Conservation (phyloP, 2,113 vertebrate genomes). For the Blennius ocellaris region DNA sequence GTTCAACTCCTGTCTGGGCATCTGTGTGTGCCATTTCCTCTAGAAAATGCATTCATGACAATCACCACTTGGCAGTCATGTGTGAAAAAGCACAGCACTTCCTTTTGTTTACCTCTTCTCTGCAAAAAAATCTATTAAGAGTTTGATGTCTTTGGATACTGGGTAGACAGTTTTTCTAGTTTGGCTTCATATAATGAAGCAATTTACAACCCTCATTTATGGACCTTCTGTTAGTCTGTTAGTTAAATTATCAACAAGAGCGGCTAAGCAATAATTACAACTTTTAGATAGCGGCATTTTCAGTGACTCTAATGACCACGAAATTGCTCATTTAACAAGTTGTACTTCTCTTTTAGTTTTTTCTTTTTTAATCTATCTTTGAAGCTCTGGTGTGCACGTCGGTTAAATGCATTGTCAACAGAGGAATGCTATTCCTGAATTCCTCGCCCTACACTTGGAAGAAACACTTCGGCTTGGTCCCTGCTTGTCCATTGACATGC, state of each 20-base stretch:
- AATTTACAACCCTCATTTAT: conserved; percentile 67
- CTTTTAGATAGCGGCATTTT: conserved; percentile 43
- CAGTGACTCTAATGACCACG: conserved; percentile 59
- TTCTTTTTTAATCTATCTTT: too few species aligned
- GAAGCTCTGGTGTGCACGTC: too few species aligned
- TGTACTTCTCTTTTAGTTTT: conserved; percentile 1
- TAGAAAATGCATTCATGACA: conserved; percentile 17
- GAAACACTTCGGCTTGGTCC: conserved; percentile 7
- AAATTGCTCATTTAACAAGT: conserved; percentile 20
- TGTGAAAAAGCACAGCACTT: conserved; percentile 20
- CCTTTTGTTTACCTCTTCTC: conserved; percentile 1
- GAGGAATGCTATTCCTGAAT: too few species aligned
- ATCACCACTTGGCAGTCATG: conserved; percentile 21
- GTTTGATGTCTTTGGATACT: conserved; percentile 26
- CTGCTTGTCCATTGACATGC: conserved; percentile 47
- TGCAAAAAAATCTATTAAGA: conserved; percentile 37
- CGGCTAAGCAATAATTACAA: conserved; percentile 60
- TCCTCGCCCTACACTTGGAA: neutral
- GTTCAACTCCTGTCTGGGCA: conserved; percentile 1
- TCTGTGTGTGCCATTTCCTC: neutral
- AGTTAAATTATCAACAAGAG: conserved; percentile 65
- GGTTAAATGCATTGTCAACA: too few species aligned
- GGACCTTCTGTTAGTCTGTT: conserved; percentile 60
- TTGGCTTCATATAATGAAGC: conserved; percentile 55
- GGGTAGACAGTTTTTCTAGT: conserved; percentile 27